These are phyloP conservation scores for Otolemur garnettii DNA, from an alignment of 2,113 vertebrate genomes.

Conservation along the genomic window DNA sequence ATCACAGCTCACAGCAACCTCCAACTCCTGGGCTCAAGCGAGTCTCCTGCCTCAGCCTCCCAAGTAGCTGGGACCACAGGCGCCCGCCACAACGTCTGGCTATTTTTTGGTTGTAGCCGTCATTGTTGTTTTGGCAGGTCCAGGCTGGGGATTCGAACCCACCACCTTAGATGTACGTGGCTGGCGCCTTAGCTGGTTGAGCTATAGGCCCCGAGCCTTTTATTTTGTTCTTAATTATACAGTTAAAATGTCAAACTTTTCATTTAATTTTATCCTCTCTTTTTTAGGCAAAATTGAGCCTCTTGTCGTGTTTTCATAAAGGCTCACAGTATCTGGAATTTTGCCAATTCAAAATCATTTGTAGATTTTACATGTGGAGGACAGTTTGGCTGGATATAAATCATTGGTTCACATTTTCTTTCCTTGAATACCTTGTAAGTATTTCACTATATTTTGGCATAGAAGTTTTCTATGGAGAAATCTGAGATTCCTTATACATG, in stretches of 20 bases:
- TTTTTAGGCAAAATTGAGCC: background rate
- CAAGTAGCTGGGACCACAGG: no score
- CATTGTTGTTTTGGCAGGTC: no score
- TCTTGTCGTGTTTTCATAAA: background rate
- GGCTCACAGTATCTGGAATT: background rate
- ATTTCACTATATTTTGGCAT: background rate
- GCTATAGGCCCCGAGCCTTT: no score
- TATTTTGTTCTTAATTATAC: background rate
- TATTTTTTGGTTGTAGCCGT: no score
- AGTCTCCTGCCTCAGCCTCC: no score
- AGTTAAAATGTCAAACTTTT: background rate
- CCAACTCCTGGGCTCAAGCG: no score
- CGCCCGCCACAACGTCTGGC: no score
- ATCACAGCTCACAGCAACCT: no score
- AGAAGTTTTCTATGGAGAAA: conserved; percentile 4
- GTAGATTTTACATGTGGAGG: background rate
- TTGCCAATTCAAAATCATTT: background rate
- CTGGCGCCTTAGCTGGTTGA: no score
- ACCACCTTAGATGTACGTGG: no score
- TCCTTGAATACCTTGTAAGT: background rate
- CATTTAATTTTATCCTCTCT: background rate
- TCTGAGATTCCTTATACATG: background rate
- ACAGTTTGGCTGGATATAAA: background rate
- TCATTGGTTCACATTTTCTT: background rate
- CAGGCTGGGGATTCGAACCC: no score